Base-by-base conservation (phyloP, 2,888 invertebrate species). In the Dasysyrphus albostriatus region DNA sequence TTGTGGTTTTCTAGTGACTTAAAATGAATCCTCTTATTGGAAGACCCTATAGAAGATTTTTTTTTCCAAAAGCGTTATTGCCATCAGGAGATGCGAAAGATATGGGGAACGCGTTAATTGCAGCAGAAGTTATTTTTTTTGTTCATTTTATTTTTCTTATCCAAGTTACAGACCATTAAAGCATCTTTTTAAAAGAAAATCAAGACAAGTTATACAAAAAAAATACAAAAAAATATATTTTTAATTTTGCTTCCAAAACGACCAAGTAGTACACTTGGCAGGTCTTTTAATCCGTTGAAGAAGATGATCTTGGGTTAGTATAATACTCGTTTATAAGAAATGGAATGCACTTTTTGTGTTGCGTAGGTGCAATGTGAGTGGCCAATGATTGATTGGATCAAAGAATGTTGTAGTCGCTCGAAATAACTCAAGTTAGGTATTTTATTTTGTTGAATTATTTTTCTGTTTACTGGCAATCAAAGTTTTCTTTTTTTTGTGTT, bases 321-420 rank as follows among this genome's bases (percentile, higher is more conserved):
- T 58, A 49, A 61, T 24, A 24, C 24, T 24, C 24, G 24, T 24
- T 2, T 24, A 24, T 24, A 24, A 24, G 70, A 72, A 70, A 59
- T 75, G 75, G 84, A 84, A 84, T 84, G 76, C 76, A 76, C 59
- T 85, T 81, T 63, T 72, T 77, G 59, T 56, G 19, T 67, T 78
- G 85, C 85, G 85, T 85, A 85, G 85, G 85, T 82, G 85, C 77
- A 47, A 76, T 77, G 73, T 74, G 77, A 82, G 74, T 85, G 82
- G 85, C 61, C 82, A 82, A 69, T 82, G 85, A 85, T 85, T 85
- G 82, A 85, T 77, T 85, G 82, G 74, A 77, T 82, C 74, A 58
- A 82, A 49, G 69, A 82, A 82, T 82, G 76, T 67, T 67, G 47
- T 59, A 80, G 58, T 67, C 37, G 63, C 10, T 24, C 16, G n/a